These are phyloP conservation scores for Drosophila lini DNA, from an alignment of 1,140 invertebrate species.

Conservation along the genomic window DNA sequence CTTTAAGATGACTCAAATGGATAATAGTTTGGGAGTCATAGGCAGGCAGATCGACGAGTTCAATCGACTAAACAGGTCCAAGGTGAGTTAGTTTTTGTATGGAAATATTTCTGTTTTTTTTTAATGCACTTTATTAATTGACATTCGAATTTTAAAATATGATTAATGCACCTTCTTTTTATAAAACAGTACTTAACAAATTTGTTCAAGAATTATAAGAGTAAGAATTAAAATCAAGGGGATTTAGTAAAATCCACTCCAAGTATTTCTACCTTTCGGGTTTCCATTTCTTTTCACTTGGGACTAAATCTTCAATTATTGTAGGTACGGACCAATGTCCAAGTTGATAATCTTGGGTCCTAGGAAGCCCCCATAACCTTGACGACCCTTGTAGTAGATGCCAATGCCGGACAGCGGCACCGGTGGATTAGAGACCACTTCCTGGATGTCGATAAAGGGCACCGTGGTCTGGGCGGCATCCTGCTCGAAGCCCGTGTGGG, in stretches of 20 bases:
- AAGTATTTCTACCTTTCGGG: not conserved
- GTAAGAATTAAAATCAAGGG: no score
- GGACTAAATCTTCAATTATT: not conserved
- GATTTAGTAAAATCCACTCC: no score
- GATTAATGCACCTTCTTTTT: no score
- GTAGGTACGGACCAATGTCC: constrained; percentile 84
- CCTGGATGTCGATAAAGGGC: constrained; percentile 92
- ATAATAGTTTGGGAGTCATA: not conserved
- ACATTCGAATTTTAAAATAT: no score
- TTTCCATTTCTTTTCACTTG: not conserved
- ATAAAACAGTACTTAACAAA: no score
- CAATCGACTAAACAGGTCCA: not conserved
- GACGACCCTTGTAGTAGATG: constrained; percentile 90
- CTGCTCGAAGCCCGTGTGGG: constrained; percentile 88
- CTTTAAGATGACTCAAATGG: not conserved
- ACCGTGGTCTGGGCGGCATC: constrained; percentile 94
- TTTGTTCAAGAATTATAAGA: no score
- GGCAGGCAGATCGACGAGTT: not conserved
- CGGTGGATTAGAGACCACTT: constrained; percentile 87
- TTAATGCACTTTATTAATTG: no score
- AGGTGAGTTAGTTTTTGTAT: no score
- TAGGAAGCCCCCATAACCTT: constrained; percentile 90
- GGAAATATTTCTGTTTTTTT: no score
- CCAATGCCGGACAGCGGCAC: constrained; percentile 88
- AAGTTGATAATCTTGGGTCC: constrained; percentile 91